Base-by-base conservation (phyloP, 2,797 vertebrate species). In the Muscicapa comitata region DNA sequence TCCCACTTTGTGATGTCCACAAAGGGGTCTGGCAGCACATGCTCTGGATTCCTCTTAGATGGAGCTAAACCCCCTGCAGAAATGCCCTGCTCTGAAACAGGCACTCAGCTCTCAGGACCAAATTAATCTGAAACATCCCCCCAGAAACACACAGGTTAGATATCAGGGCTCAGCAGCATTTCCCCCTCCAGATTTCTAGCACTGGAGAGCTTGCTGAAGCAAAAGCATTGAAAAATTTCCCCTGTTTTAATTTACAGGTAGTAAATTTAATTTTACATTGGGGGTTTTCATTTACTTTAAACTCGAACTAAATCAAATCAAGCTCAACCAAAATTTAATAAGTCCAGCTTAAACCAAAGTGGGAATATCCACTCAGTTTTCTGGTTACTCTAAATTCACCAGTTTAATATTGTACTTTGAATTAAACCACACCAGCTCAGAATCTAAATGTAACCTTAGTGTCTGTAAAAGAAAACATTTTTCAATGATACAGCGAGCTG, bases 391-490 rank as follows among this genome's bases (percentile, higher is more conserved):
- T 86, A 37, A 80, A 83, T 87, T 63, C 71, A 37, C 54, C 62
- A 48, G 23, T 45, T 57, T 62, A n/a, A 92, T 23, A 54, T 10
- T 33, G 18, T 71, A 59, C 14, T 54, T 83, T 88, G 75, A 92
- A 87, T 92, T 77, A 86, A 94, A 54, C 18, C 28, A 5, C 17
- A 77, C 33, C 28, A 80, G 58, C 61, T 58, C 42, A 48, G 61
- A 54, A 78, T 62, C 40, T 57, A 53, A 95, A 72, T 31, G 79
- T 63, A 75, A 62, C 66, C 40, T 55, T 72, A 84, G 54, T 28
- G 66, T 75, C 70, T 96, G 54, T 66, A 63, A 63, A 88, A 86
- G 47, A 81, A 94, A 90, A 90, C 37, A 86, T 81, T 88, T 88
- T 78, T 88, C 87, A 75, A 62, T 38, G 84, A 68, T 38, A 73